phyloP scores from a whole-genome alignment of 2,797 vertebrate genomes.

The Zalophus californianus region DNA sequence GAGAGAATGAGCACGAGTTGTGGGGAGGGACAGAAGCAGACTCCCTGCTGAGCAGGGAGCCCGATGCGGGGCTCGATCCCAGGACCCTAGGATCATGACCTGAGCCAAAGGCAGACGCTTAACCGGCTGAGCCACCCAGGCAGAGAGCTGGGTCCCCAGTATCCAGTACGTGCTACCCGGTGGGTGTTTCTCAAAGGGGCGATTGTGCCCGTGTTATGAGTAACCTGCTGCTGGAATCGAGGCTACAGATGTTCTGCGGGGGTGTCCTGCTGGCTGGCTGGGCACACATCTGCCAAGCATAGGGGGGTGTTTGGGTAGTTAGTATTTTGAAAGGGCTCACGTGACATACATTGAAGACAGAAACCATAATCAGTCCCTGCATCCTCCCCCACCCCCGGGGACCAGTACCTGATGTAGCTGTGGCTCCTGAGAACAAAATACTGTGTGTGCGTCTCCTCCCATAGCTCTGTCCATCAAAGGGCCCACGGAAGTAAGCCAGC shows the following conservation, averaged over 20 bases:
- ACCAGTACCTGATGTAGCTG: neutral
- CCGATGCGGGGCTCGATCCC: neutral
- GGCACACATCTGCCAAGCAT: neutral
- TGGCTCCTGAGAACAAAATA: neutral
- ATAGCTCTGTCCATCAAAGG: neutral
- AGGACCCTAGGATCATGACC: neutral
- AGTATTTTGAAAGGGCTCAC: constrained; percentile 41
- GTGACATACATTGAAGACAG: neutral
- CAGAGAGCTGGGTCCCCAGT: neutral
- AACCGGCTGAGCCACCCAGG: neutral
- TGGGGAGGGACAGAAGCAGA: neutral
- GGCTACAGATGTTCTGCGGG: neutral
- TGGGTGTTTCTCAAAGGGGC: neutral
- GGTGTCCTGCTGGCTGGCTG: neutral
- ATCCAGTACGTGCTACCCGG: accelerated
- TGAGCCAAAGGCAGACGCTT: neutral
- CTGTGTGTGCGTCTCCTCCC: neutral
- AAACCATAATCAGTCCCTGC: neutral
- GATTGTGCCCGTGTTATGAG: neutral
- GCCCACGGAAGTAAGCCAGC: neutral
- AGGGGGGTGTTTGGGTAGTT: neutral
- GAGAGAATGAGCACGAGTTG: neutral
- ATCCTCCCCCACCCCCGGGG: neutral
- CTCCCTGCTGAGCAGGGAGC: neutral
- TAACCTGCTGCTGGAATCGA: neutral